phyloP scores from a whole-genome alignment of 2,888 invertebrate genomes.

The Phorcus lineatus region DNA sequence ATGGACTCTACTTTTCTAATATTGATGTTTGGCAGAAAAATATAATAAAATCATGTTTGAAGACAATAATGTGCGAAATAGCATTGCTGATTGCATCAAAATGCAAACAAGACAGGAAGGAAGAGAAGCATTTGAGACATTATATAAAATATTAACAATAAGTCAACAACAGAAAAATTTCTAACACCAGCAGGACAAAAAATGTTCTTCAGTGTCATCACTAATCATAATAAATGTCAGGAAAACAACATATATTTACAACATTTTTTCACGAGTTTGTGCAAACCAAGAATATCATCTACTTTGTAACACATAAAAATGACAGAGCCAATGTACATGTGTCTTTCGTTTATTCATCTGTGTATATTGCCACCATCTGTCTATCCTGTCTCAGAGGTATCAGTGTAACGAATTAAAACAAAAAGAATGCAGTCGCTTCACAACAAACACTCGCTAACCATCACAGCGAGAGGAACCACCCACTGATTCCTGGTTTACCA shows the following conservation, averaged over 20 bases:
- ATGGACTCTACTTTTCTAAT: too few relatives aligned
- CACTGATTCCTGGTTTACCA: background rate
- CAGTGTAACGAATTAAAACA: conserved; percentile 9
- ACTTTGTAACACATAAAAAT: background rate
- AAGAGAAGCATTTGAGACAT: too few relatives aligned
- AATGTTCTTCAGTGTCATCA: background rate
- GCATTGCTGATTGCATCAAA: too few relatives aligned
- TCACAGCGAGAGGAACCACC: background rate
- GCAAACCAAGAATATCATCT: background rate
- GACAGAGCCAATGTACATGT: background rate
- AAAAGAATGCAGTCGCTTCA: background rate
- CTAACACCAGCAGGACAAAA: background rate
- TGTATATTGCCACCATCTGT: background rate
- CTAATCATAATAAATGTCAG: background rate
- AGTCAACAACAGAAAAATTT: too few relatives aligned
- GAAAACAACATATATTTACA: background rate
- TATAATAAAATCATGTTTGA: too few relatives aligned
- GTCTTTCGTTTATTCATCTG: conserved; percentile 1
- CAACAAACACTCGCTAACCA: background rate
- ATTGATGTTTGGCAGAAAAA: too few relatives aligned
- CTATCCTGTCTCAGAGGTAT: background rate
- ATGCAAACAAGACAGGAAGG: too few relatives aligned
- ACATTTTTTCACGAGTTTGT: background rate
- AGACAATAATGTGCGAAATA: too few relatives aligned
- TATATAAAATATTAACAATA: too few relatives aligned